A percentile compares a stretch with the other conserved stretches of the same genome.
Conservation (phyloP, 2,888 invertebrate genomes). For the Unio pictorum region DNA sequence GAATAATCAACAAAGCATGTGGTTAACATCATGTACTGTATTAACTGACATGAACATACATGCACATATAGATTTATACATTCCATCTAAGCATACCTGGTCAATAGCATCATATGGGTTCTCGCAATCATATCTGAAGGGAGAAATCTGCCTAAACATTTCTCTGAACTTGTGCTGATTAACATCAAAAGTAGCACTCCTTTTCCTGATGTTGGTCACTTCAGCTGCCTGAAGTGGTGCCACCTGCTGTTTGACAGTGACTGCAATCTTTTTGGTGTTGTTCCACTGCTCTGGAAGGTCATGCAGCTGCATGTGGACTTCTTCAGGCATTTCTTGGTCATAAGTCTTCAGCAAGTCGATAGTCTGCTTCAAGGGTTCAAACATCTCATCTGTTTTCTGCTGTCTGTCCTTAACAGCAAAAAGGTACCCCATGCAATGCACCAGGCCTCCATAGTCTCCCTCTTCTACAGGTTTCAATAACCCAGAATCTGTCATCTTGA, state of each 20-base stretch:
- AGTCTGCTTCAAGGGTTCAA: conserved; percentile 92
- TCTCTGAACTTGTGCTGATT: conserved; percentile 87
- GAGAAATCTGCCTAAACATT: conserved; percentile 79
- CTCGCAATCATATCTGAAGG: conserved; percentile 65
- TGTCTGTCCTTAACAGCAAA: conserved; percentile 93
- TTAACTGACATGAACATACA: not conserved
- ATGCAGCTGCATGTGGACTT: conserved; percentile 90
- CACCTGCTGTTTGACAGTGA: conserved; percentile 92
- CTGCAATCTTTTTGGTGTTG: conserved; percentile 91
- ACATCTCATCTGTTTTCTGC: conserved; percentile 92
- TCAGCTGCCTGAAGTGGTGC: conserved; percentile 94
- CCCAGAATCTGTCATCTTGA: conserved; percentile 91
- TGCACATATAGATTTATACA: not conserved
- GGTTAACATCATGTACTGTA: not conserved
- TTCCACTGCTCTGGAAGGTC: conserved; percentile 74
- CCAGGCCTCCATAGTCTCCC: conserved; percentile 90
- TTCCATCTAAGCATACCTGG: conserved; percentile 7
- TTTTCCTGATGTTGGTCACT: conserved; percentile 90
- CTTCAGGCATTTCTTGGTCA: conserved; percentile 95
- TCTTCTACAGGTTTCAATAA: conserved; percentile 84
- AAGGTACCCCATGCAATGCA: conserved; percentile 92
- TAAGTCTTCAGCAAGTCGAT: conserved; percentile 93
- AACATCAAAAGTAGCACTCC: conserved; percentile 86
- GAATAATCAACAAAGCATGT: not conserved
- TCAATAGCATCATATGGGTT: conserved; percentile 65